Evolutionary conservation across 2,888 invertebrate genomes (phyloP).

Genomic region (Phengaris alcon): DNA sequence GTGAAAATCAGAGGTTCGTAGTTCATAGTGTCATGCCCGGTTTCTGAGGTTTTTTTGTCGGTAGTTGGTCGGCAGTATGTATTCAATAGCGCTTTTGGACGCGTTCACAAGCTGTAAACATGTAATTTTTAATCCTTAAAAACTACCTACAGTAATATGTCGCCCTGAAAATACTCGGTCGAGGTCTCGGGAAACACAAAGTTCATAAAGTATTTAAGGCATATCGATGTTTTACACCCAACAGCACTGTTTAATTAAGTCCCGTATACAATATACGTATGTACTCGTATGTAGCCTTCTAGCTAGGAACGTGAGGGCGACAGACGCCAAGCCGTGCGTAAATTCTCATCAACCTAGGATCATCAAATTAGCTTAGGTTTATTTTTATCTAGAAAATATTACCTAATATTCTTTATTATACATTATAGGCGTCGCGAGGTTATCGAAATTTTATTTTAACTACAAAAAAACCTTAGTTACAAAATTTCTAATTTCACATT

Average conservation of each 20-base stretch:
- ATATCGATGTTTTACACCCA: not conserved
- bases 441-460: not conserved
- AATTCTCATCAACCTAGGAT: not conserved
- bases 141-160: not conserved
- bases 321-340: slow-evolving; percentile 20
- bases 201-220: not conserved
- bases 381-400: not conserved
- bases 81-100: no score
- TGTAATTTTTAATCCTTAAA: no score
- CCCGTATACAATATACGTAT: not conserved
- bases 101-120: no score
- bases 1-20: no score
- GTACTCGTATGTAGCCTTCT: not conserved
- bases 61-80: no score
- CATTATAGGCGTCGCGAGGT: not conserved
- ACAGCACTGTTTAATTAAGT: not conserved
- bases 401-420: not conserved
- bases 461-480: no score
- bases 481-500: no score
- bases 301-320: not conserved
- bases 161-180: not conserved
- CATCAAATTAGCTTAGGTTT: slow-evolving; percentile 6
- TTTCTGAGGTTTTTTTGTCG: no score
- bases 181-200: not conserved
- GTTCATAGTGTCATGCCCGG: no score